A percentile compares a stretch with the other conserved stretches of the same genome.
These are phyloP conservation scores for Chloroclysta siterata DNA, from an alignment of 2,888 invertebrate species.

Conservation along the genomic window DNA sequence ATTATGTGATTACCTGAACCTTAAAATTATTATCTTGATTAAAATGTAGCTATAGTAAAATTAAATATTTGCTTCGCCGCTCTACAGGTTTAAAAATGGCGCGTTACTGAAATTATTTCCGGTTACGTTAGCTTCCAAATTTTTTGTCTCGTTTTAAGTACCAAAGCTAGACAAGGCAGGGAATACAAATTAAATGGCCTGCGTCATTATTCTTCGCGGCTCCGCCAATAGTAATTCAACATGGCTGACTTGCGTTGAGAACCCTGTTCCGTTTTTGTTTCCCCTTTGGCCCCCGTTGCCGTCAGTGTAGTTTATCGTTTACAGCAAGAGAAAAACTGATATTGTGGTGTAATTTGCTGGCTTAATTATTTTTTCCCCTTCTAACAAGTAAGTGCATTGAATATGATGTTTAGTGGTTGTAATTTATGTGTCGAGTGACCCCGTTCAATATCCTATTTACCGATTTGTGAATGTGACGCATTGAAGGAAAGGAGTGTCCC, in stretches of 20 bases:
- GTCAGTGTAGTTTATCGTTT: slow-evolving; percentile 85
- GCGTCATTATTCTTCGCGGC: slow-evolving; percentile 32
- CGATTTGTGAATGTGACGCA: slow-evolving; percentile 85
- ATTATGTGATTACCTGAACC: too few species aligned
- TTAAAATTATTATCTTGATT: too few species aligned
- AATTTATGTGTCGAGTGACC: slow-evolving; percentile 65
- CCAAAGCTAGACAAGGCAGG: slow-evolving; percentile 23
- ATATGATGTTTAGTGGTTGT: slow-evolving; percentile 66
- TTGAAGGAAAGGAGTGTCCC: slow-evolving; percentile 86
- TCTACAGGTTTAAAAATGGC: slow-evolving; percentile 19
- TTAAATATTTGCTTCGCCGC: background rate
- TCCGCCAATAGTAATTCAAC: slow-evolving; percentile 55
- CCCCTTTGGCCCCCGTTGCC: slow-evolving; percentile 82
- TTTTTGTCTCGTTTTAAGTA: slow-evolving; percentile 29
- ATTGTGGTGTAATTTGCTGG: slow-evolving; percentile 83
- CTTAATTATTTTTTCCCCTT: slow-evolving; percentile 83
- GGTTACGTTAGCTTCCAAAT: slow-evolving; percentile 33
- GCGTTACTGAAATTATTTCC: slow-evolving; percentile 45
- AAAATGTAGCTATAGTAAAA: too few species aligned
- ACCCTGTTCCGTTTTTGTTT: slow-evolving; percentile 80
- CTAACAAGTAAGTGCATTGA: slow-evolving; percentile 82
- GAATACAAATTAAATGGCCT: slow-evolving; percentile 14
- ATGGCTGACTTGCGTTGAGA: slow-evolving; percentile 76
- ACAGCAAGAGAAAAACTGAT: slow-evolving; percentile 83
- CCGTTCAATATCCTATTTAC: slow-evolving; percentile 54